Percentiles rank a stretch among this genome's conserved stretches.
Evolutionary conservation across 2,888 invertebrate genomes (phyloP).

Genomic region (Synanthedon vespiformis): DNA sequence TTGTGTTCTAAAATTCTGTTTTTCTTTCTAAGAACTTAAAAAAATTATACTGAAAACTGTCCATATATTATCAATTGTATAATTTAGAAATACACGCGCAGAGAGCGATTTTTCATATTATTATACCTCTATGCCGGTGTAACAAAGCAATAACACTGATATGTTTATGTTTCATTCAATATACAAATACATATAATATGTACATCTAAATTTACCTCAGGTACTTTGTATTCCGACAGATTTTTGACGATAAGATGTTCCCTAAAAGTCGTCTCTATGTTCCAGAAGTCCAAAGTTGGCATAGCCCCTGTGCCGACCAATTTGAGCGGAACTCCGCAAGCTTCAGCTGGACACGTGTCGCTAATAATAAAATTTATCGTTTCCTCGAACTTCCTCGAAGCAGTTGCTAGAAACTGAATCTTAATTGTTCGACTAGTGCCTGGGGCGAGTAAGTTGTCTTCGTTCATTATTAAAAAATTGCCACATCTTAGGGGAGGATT

Average conservation of each 20-base stretch:
- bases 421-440: conserved; percentile 50
- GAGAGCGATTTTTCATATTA: too few species aligned
- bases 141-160: too few species aligned
- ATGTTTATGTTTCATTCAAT: too few species aligned
- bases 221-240: conserved; percentile 59
- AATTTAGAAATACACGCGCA: too few species aligned
- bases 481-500: conserved; percentile 52
- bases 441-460: conserved; percentile 56
- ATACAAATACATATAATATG: neutral
- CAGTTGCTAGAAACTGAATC: conserved; percentile 48
- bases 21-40: too few species aligned
- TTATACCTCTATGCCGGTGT: neutral
- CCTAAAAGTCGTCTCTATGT: conserved; percentile 69
- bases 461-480: conserved; percentile 52
- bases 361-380: conserved; percentile 55
- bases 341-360: conserved; percentile 61
- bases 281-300: conserved; percentile 68
- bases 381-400: conserved; percentile 44
- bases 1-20: too few species aligned
- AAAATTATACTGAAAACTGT: too few species aligned
- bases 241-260: conserved; percentile 70
- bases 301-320: conserved; percentile 68
- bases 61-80: too few species aligned
- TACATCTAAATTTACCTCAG: conserved; percentile 32
- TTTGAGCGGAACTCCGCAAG: conserved; percentile 53